Evolutionary conservation across 2,888 invertebrate genomes (phyloP).

Genomic region (Tetramorium bicarinatum): DNA sequence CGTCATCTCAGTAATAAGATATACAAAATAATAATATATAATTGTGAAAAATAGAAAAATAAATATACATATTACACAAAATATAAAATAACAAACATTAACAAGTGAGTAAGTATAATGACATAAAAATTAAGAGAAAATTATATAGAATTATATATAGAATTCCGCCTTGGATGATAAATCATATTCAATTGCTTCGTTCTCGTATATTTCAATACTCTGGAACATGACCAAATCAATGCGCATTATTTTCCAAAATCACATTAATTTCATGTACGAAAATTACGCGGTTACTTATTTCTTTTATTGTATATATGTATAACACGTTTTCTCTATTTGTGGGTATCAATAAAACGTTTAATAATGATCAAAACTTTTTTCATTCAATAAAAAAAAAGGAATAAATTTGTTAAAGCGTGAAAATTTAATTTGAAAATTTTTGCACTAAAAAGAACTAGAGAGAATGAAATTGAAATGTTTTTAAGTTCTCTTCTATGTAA

Average conservation of each 20-base stretch:
- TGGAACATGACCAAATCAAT: conserved; percentile 75
- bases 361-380: background rate
- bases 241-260: background rate
- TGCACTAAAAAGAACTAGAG: background rate
- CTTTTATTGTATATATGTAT: background rate
- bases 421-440: background rate
- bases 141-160: conserved; percentile 85
- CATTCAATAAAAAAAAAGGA: background rate
- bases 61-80: background rate
- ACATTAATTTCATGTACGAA: conserved; percentile 4
- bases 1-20: no score
- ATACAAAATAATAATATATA: background rate
- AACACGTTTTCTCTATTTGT: background rate
- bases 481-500: background rate
- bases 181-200: conserved; percentile 86
- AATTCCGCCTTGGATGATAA: conserved; percentile 86
- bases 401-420: background rate
- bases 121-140: background rate
- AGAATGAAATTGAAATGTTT: background rate
- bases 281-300: background rate
- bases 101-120: background rate
- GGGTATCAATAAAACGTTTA: background rate
- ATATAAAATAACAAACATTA: conserved; percentile 1
- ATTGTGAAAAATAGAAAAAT: conserved; percentile 47
- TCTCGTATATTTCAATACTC: conserved; percentile 86